Conservation (phyloP, 1,140 invertebrate genomes). For the Psix sp. region DNA sequence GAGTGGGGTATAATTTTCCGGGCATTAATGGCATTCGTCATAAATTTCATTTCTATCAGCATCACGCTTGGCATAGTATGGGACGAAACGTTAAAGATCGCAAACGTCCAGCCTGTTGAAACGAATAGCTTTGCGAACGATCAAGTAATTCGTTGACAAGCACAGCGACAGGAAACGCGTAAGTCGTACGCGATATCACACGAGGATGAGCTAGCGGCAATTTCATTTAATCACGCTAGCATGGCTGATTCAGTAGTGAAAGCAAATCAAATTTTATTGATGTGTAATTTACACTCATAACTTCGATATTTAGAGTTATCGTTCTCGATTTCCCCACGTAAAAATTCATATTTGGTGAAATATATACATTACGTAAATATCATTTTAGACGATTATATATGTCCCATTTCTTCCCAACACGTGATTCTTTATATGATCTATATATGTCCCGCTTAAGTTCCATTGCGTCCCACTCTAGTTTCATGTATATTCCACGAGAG, state of each 20-base stretch:
- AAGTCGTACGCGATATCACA: conserved; percentile 37
- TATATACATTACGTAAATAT: too few relatives aligned
- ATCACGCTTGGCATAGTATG: conserved; percentile 30
- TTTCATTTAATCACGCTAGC: conserved; percentile 49
- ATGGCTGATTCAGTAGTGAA: conserved; percentile 16
- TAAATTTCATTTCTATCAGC: conserved; percentile 55
- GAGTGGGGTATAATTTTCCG: conserved; percentile 32
- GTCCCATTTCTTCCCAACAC: too few relatives aligned
- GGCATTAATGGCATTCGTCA: conserved; percentile 41
- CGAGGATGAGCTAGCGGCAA: conserved; percentile 34
- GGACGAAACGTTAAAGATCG: conserved; percentile 37
- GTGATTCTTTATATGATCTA: too few relatives aligned
- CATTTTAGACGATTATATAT: too few relatives aligned
- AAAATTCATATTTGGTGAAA: too few relatives aligned
- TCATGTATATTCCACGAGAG: too few relatives aligned
- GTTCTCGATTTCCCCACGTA: too few relatives aligned
- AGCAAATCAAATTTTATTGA: conserved; percentile 2
- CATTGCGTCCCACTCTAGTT: too few relatives aligned
- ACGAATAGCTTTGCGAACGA: conserved; percentile 46
- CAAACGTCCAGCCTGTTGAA: conserved; percentile 45
- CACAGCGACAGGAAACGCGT: conserved; percentile 43
- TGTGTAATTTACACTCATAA: too few relatives aligned
- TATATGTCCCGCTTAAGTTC: too few relatives aligned
- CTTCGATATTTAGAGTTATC: too few relatives aligned
- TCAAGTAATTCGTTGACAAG: conserved; percentile 50